Base-by-base conservation (phyloP, 2,113 vertebrate species). In the Poeciliopsis prolifica region DNA sequence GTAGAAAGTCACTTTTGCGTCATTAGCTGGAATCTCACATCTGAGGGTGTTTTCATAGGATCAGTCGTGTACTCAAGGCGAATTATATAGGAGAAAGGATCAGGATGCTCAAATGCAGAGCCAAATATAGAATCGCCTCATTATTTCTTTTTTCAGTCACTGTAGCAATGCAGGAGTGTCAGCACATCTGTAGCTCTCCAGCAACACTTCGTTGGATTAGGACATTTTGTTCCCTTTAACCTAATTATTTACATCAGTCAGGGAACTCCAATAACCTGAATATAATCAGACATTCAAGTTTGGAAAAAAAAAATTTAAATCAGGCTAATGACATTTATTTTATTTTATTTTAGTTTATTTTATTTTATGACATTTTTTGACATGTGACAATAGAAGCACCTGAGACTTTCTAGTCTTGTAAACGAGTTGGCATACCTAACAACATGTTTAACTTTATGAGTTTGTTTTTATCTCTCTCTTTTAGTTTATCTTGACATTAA, bases 71-170 rank as follows among this genome's bases (percentile, higher is more conserved):
- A 31, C 60, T 72, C 69, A 54, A 70, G 11, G 62, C 5, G 44
- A 85, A 82, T 82, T 65, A 81, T 73, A 77, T 42, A 62, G 54
- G 37, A 68, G 63, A 60, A 58, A 77, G 64, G 62, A 76, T n/a
- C 61, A 48, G 26, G 68, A 78, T 58, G 37, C 33, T 65, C 48
- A 74, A 65, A 68, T 48, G 63, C 26, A 12, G 44, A 76, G 73
- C 80, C 74, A 86, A 75, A 87, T 82, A 79, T 86, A 79, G 78
- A 29, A 72, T 78, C 62, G 82, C 82, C 81, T 83, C 44, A 48
- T 17, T 48, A 48, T 48, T 48, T 87, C 77, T 70, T 91, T 71
- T 81, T 78, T 29, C 58, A 61, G 70, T 61, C n/a, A 15, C 30
- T 35, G 68, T 60, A 60, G 70, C 70, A 64, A 51, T 48, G 26